A percentile compares a stretch with the other conserved stretches of the same genome.
phyloP scores from a whole-genome alignment of 2,113 vertebrate species.

The Lynx canadensis region DNA sequence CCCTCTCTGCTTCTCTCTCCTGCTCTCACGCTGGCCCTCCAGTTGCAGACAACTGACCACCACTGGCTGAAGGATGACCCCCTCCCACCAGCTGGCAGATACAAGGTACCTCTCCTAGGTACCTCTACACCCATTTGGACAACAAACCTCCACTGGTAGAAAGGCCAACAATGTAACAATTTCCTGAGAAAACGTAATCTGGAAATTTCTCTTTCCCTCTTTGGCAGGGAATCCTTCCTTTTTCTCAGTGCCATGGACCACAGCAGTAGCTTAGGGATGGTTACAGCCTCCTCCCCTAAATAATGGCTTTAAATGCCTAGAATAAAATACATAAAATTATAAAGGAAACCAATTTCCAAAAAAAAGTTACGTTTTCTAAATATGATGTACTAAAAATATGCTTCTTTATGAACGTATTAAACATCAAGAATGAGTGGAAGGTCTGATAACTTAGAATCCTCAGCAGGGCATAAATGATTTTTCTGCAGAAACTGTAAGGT shows the following conservation, averaged over 20 bases:
- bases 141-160: neutral
- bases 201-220: neutral
- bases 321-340: neutral
- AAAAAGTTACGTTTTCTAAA: constrained; percentile 8
- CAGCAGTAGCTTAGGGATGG: neutral
- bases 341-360: neutral
- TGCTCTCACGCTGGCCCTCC: neutral
- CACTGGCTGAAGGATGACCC: neutral
- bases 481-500: neutral
- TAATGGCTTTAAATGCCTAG: neutral
- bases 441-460: neutral
- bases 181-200: neutral
- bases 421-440: neutral
- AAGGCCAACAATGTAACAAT: neutral
- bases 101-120: neutral
- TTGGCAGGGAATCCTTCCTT: neutral
- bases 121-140: neutral
- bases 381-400: neutral
- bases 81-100: neutral
- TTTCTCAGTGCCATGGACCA: neutral
- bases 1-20: neutral
- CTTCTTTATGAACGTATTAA: neutral
- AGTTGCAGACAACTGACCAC: neutral
- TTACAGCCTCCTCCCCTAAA: neutral
- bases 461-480: neutral